These are phyloP conservation scores for Neoniphon sammara DNA, from an alignment of 2,797 vertebrate genomes.

Conservation along the genomic window DNA sequence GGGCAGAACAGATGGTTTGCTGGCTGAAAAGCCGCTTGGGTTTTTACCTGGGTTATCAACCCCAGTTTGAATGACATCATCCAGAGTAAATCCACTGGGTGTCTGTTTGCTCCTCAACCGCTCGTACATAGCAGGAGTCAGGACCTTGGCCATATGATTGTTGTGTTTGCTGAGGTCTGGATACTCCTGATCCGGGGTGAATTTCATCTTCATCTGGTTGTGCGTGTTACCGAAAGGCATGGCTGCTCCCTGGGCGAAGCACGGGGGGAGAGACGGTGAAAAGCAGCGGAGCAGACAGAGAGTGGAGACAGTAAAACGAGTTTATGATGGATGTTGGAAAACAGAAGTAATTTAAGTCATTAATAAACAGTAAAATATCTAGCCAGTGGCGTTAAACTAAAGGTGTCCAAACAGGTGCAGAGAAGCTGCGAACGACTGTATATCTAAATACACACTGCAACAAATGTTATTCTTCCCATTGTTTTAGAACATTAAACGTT, in stretches of 20 bases:
- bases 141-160: conserved; percentile 95
- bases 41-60: conserved; percentile 95
- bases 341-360: neutral
- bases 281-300: neutral
- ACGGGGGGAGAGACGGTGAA: conserved; percentile 40
- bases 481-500: too few relatives aligned
- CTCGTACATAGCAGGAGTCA: conserved; percentile 88
- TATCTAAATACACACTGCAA: neutral
- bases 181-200: conserved; percentile 84
- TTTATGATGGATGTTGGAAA: neutral
- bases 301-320: neutral
- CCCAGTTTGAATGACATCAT: conserved; percentile 96
- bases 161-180: conserved; percentile 94
- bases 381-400: neutral
- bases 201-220: conserved; percentile 91
- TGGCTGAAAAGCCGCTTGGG: conserved; percentile 7
- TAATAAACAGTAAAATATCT: neutral
- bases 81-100: conserved; percentile 91
- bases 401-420: neutral
- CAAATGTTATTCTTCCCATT: neutral
- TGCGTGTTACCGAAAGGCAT: conserved; percentile 98
- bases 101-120: conserved; percentile 89
- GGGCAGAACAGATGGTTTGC: conserved; percentile 48
- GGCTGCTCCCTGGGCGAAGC: conserved; percentile 77
- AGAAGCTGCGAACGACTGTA: too few relatives aligned